Conservation (phyloP, 2,888 invertebrate genomes). For the Erebia ligea region DNA sequence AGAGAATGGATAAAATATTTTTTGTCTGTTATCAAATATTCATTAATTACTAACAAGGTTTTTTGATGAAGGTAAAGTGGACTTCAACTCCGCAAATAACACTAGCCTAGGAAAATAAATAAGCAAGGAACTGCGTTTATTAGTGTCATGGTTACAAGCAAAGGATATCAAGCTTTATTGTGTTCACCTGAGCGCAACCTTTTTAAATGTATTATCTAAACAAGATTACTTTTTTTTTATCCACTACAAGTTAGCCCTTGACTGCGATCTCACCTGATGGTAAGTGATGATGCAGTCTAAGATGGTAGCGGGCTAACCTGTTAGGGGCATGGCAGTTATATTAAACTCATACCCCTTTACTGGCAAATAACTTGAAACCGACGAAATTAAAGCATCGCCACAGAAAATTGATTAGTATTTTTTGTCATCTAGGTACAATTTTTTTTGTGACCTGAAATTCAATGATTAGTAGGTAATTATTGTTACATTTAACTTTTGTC, state of each 20-base stretch:
- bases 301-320: too few species aligned
- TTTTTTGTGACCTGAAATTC: too few species aligned
- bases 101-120: not conserved
- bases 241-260: too few species aligned
- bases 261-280: too few species aligned
- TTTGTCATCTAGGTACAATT: too few species aligned
- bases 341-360: too few species aligned
- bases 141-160: conserved; percentile 17
- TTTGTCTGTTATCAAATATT: conserved; percentile 1
- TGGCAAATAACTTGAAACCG: not conserved
- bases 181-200: not conserved
- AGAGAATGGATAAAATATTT: not conserved
- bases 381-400: not conserved
- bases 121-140: conserved; percentile 13
- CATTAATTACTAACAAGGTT: conserved; percentile 9
- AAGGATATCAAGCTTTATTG: conserved; percentile 8
- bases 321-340: too few species aligned
- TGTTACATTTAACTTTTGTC: too few species aligned
- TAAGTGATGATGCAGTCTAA: too few species aligned
- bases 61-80: conserved; percentile 3
- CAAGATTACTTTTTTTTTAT: too few species aligned
- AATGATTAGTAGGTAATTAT: too few species aligned
- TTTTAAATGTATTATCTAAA: not conserved
- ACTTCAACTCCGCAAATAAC: not conserved
- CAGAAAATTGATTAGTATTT: too few species aligned